These are phyloP conservation scores for Halesus radiatus DNA, from an alignment of 1,140 invertebrate species.

Conservation along the genomic window DNA sequence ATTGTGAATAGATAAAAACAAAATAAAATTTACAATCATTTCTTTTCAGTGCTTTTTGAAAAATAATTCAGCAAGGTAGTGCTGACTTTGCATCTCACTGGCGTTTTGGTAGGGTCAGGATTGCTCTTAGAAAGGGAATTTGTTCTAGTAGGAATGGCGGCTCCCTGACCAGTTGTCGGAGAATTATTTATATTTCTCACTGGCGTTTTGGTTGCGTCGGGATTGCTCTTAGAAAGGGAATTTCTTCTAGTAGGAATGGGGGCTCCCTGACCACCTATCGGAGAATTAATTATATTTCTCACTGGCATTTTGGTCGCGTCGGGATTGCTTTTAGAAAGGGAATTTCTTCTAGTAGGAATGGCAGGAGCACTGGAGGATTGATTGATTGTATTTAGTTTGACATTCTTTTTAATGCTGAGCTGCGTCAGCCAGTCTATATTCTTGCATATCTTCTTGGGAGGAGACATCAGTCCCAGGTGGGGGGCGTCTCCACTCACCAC, in stretches of 20 bases:
- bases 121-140: slow-evolving; percentile 32
- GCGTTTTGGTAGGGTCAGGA: slow-evolving; percentile 27
- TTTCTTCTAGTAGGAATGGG: no score
- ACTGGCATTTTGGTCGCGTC: no score
- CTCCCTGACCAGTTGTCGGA: slow-evolving; percentile 3
- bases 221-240: no score
- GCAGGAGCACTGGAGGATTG: no score
- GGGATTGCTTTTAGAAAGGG: no score
- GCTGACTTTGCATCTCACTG: slow-evolving; percentile 46
- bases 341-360: no score
- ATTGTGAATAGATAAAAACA: background rate
- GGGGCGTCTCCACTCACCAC: slow-evolving; percentile 82
- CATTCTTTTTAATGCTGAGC: slow-evolving; percentile 73
- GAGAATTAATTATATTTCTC: no score
- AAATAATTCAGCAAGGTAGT: slow-evolving; percentile 49
- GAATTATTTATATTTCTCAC: no score
- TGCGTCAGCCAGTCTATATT: slow-evolving; percentile 81
- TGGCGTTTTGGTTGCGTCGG: no score
- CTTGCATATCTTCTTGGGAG: slow-evolving; percentile 75
- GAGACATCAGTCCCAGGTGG: slow-evolving; percentile 78
- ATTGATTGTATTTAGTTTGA: slow-evolving; percentile 45
- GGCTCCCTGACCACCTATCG: no score
- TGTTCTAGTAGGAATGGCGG: background rate
- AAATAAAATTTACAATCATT: background rate
- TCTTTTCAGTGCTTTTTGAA: slow-evolving; percentile 37